phyloP scores from a whole-genome alignment of 1,140 invertebrate species.

The Triops longicaudatus region DNA sequence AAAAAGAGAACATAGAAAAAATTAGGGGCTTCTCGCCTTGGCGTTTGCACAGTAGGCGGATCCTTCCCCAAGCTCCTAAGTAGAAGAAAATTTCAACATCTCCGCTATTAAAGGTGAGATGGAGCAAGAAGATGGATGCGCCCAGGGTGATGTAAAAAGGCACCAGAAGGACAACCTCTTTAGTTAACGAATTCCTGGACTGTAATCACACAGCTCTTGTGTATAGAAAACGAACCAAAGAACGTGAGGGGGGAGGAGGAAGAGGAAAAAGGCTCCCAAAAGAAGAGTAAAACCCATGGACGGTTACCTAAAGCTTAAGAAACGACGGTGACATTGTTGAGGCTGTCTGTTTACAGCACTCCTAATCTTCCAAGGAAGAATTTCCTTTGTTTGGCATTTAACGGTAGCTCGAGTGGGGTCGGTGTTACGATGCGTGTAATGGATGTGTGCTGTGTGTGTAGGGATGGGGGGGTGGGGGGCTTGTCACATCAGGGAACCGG shows the following conservation, averaged over 20 bases:
- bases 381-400: not conserved
- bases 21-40: no score
- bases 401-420: no score
- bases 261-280: not conserved
- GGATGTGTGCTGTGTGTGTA: not conserved
- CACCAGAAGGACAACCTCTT: not conserved
- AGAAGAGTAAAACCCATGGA: not conserved
- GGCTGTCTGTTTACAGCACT: not conserved
- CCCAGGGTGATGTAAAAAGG: not conserved
- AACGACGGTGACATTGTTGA: not conserved
- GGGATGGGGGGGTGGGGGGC: not conserved
- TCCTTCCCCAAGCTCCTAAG: not conserved
- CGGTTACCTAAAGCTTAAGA: conserved; percentile 11
- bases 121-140: not conserved
- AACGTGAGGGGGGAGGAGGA: not conserved
- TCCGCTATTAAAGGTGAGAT: not conserved
- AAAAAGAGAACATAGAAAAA: not conserved
- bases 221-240: not conserved
- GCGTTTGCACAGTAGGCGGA: not conserved
- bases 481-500: not conserved
- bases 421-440: not conserved
- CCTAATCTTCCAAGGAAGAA: not conserved
- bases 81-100: not conserved
- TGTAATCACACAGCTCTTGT: not conserved
- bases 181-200: not conserved